phyloP scores from a whole-genome alignment of 2,113 vertebrate species.

The Oceanodroma tethys region DNA sequence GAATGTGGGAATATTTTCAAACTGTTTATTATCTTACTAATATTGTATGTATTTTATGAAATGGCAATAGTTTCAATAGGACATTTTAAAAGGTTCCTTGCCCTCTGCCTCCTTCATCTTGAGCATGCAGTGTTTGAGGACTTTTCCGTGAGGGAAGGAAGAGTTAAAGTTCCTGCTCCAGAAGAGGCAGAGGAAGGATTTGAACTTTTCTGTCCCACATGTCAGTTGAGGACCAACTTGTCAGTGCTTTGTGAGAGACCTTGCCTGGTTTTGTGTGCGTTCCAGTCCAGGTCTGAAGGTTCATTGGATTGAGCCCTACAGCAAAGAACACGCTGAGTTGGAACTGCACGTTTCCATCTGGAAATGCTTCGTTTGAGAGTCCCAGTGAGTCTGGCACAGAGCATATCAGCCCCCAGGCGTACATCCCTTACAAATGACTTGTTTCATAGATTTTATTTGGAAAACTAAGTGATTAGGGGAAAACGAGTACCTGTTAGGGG shows the following conservation, averaged over 20 bases:
- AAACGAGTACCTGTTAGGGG: background rate
- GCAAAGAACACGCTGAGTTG: rapidly evolving
- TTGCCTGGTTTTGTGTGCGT: rapidly evolving
- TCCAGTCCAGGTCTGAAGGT: background rate
- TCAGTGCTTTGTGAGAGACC: background rate
- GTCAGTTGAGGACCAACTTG: background rate
- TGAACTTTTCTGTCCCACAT: background rate
- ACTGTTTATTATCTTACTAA: background rate
- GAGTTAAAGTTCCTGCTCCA: background rate
- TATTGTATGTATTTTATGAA: background rate
- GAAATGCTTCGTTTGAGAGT: background rate
- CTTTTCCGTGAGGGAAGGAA: background rate
- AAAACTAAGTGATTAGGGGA: background rate
- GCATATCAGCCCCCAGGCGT: background rate
- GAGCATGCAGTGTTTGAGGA: background rate
- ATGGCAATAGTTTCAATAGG: background rate
- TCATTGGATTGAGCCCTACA: background rate
- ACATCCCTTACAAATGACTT: background rate
- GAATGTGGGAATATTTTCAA: background rate
- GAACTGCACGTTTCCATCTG: background rate
- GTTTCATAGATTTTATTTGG: background rate
- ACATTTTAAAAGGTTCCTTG: background rate
- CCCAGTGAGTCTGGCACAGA: background rate
- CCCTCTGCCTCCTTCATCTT: background rate
- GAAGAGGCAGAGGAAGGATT: background rate